Conservation (phyloP, 2,113 vertebrate genomes). For the Ardeotis arabs region DNA sequence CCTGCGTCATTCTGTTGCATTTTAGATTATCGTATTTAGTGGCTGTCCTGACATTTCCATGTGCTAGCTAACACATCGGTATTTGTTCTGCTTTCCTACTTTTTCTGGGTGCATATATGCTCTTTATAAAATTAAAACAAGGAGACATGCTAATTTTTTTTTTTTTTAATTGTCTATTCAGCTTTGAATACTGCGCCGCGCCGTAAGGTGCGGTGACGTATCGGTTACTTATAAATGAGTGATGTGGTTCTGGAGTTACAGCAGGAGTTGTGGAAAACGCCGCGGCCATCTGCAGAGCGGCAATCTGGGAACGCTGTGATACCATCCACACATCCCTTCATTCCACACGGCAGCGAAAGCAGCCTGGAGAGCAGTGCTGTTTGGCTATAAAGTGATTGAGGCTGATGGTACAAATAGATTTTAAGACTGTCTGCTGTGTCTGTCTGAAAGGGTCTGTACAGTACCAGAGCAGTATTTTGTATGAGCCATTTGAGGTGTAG, state of each 20-base stretch:
- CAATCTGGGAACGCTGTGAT: not conserved
- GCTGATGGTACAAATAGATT: not conserved
- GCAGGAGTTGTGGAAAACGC: conserved; percentile 19
- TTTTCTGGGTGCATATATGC: not conserved
- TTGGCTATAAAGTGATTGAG: not conserved
- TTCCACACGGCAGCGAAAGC: not conserved
- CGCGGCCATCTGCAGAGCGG: not conserved
- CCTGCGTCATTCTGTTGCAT: not conserved
- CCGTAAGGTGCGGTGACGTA: not conserved
- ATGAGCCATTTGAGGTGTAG: not conserved
- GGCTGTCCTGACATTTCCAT: not conserved
- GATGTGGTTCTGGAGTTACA: conserved; percentile 30
- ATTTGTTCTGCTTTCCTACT: not conserved
- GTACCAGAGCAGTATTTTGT: not conserved
- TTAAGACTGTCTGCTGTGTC: not conserved
- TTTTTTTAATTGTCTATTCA: not conserved
- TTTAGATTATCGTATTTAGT: not conserved
- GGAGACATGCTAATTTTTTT: not conserved
- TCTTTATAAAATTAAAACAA: not conserved
- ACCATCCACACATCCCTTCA: not conserved
- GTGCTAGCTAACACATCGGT: not conserved
- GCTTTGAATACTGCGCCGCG: not conserved
- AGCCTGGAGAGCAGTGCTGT: not conserved
- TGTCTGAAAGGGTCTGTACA: not conserved
- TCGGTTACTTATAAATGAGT: conserved; percentile 44